Evolutionary conservation across 2,113 vertebrate species (phyloP).

Genomic region (Pelvicachromis taeniatus): DNA sequence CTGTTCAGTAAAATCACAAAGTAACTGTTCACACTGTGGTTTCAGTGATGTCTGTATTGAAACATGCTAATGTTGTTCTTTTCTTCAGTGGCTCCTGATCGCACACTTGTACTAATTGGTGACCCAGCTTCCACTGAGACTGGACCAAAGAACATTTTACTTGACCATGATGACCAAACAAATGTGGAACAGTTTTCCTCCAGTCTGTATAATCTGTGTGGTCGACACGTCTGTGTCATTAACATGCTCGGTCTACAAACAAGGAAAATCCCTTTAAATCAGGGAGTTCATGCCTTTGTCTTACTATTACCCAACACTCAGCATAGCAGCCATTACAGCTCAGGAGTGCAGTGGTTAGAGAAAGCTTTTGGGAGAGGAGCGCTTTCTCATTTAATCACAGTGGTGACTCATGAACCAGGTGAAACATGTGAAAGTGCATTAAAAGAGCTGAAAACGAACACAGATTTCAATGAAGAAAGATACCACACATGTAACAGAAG

Average conservation of each 20-base stretch:
- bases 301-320: no score
- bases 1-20: no score
- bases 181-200: no score
- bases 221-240: no score
- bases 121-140: no score
- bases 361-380: rapidly evolving
- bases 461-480: rapidly evolving
- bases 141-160: no score
- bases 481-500: rapidly evolving
- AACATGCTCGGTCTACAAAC: no score
- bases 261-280: no score
- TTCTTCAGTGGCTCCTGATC: rapidly evolving
- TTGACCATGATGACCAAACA: no score
- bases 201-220: no score
- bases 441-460: neutral
- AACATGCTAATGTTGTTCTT: neutral
- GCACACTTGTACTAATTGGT: no score
- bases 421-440: neutral
- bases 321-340: neutral
- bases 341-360: neutral
- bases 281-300: no score
- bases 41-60: rapidly evolving
- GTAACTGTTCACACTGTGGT: neutral
- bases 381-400: neutral
- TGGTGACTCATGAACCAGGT: rapidly evolving